These are phyloP conservation scores for Choristoneura fumiferana DNA, from an alignment of 1,140 invertebrate species.

Conservation along the genomic window DNA sequence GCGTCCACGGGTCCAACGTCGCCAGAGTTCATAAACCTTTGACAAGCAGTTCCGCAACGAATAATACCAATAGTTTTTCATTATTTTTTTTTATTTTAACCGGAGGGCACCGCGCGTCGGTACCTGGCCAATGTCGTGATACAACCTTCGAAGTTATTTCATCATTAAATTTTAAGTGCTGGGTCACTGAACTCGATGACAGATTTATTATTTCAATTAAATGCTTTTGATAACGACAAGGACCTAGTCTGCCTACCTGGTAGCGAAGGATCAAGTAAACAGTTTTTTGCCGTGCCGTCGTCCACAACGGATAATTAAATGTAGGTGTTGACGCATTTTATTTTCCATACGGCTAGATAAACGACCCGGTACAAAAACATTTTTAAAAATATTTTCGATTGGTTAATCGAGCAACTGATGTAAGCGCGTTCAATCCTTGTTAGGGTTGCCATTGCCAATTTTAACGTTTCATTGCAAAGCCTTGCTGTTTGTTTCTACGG, in stretches of 20 bases:
- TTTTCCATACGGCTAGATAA: no score
- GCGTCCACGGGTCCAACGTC: slow-evolving; percentile 33
- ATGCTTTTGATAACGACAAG: no score
- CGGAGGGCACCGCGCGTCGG: slow-evolving; percentile 35
- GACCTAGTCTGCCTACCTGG: no score
- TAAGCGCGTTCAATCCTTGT: no score
- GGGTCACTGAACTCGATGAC: slow-evolving; percentile 50
- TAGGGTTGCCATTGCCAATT: no score
- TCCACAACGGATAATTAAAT: not conserved
- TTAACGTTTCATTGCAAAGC: no score
- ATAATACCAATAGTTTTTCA: slow-evolving; percentile 1
- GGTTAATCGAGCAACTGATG: no score
- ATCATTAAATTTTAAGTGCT: slow-evolving; percentile 36
- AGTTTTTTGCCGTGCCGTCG: slow-evolving; percentile 35
- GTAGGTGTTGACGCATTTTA: no score
- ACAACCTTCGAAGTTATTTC: slow-evolving; percentile 64
- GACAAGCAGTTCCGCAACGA: slow-evolving; percentile 48
- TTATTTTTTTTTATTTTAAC: slow-evolving; percentile 45
- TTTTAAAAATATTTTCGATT: no score
- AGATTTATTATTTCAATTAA: slow-evolving; percentile 21
- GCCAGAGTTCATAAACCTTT: slow-evolving; percentile 47
- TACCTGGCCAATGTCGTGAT: slow-evolving; percentile 46
- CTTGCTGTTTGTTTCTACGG: no score
- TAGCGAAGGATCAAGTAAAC: slow-evolving; percentile 23
- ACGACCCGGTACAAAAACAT: no score